phyloP scores from a whole-genome alignment of 2,888 invertebrate species.

The Pelosia muscerda region DNA sequence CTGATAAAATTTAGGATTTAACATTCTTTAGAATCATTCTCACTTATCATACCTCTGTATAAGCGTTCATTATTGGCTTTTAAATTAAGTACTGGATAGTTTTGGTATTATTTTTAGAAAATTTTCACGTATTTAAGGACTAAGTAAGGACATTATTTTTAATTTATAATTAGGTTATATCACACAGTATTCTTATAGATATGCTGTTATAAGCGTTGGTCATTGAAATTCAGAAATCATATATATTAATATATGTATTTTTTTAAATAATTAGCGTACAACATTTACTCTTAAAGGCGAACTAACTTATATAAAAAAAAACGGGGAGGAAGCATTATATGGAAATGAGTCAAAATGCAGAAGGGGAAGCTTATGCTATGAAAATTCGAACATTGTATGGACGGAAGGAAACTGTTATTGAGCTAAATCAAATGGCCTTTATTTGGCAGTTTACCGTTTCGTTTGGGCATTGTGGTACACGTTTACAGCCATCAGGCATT shows the following conservation, averaged over 20 bases:
- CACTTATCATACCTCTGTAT: constrained; percentile 64
- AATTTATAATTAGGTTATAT: constrained; percentile 83
- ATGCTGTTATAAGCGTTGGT: constrained; percentile 86
- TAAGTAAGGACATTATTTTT: constrained; percentile 79
- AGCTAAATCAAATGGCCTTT: constrained; percentile 68
- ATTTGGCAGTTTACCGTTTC: constrained; percentile 42
- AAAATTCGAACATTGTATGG: constrained; percentile 76
- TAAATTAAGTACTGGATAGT: constrained; percentile 83
- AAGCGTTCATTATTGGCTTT: constrained; percentile 75
- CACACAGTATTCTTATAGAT: constrained; percentile 85
- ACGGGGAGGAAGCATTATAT: constrained; percentile 32
- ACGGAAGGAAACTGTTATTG: constrained; percentile 82
- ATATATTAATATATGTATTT: constrained; percentile 43
- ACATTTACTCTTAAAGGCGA: constrained; percentile 41
- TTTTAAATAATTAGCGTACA: constrained; percentile 52
- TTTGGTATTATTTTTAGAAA: constrained; percentile 72
- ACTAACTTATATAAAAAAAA: constrained; percentile 48
- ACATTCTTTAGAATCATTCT: constrained; percentile 60
- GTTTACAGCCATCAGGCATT: constrained; percentile 67
- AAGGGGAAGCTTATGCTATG: constrained; percentile 74
- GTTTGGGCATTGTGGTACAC: constrained; percentile 62
- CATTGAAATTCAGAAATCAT: constrained; percentile 73
- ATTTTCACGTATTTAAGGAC: constrained; percentile 70
- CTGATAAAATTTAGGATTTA: constrained; percentile 66
- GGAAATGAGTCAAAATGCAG: constrained; percentile 63